Evolutionary conservation across 2,113 vertebrate genomes (phyloP), one percentile per base, ranked within the genome.

Genomic region (Macroglossus sobrinus): DNA sequence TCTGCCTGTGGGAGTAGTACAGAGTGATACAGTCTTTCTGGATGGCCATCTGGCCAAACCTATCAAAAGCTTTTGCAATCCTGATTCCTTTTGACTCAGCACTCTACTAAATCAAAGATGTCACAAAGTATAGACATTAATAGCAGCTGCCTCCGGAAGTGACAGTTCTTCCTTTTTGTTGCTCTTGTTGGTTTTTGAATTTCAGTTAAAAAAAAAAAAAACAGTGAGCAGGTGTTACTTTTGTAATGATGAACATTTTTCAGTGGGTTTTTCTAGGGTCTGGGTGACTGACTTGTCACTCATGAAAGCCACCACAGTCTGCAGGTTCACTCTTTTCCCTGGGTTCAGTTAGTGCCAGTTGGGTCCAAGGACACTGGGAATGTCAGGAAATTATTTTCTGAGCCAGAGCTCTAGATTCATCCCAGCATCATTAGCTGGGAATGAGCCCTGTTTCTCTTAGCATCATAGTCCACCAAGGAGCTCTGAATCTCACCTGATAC

Each of bases 401-500:
- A 24, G 19, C 43, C 35, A 50, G 63, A 86, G 57, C 22, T 92
- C 45, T 69, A 21, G 40, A 93, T 75, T 50, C 57, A 63, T 35
- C 33, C n/a, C 53, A 18, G 19, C 0, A 2, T 38, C 35, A 71
- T 53, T n/a, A 33, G 38, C 22, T 80, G 81, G 76, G 40, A 63
- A 78, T 4, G n/a, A 74, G 33, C 15, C n/a, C 64, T 79, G 19
- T 18, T 76, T 74, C 50, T 72, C 55, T 81, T 47, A 63, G n/a
- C 45, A 63, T 81, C n/a, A 5, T 43, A 59, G 64, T 35, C 63
- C 68, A 79, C 38, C 21, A 21, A 30, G 14, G 61, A 35, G 74
- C 50, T 68, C 81, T 45, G 88, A 63, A 38, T 74, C 97, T 98
- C 95, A 98, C 98, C 98, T 98, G 98, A 66, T 98, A 98, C 72